Base-by-base conservation (phyloP, 2,888 invertebrate species). In the Lithophane socia region DNA sequence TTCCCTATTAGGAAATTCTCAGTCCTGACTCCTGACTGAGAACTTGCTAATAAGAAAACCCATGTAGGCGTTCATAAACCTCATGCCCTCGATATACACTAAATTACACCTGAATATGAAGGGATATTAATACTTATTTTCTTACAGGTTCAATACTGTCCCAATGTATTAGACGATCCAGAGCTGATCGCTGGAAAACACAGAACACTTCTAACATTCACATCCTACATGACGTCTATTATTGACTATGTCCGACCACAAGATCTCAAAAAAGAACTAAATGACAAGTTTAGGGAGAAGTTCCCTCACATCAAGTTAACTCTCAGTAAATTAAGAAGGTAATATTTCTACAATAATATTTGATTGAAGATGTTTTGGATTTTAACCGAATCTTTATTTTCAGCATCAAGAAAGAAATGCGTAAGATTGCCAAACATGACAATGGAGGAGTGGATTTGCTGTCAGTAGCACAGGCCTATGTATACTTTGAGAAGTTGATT, bases 401-500 rank as follows among this genome's bases (percentile, higher is more conserved):
- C 94, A 99, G 99, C 95, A 97, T 99, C 85, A 99, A 99, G 95
- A 97, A 99, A 87, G 99, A 99, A 96, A 99, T 99, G 99, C 97
- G 98, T 44, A 98, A 99, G 94, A 99, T 99, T 78, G 98, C 98
- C 3, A 98, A 98, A 94, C 97, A 98, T 90, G 99, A 99, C 94
- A 97, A 97, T 89, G 98, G 98, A 79, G 97, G 97, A 71, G 97
- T 98, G 77, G 99, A 99, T 95, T 96, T 99, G 79, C 97, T 99
- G 81, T 99, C 99, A 1, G 98, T 99, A 29, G 99, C 99, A 29
- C 99, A 99, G 93, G 98, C 99, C 0, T 99, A 99, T 92, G 99
- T 99, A n/a, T 99, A 99, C 95, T 99, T 99, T 94, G 99, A 99
- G 94, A 99, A 99, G 93, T 97, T 99, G 74, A 99, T 99, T 88